A percentile compares a stretch with the other conserved stretches of the same genome.
These are phyloP conservation scores for Phrynosoma blainvillii DNA, from an alignment of 2,113 vertebrate genomes.

Conservation along the genomic window DNA sequence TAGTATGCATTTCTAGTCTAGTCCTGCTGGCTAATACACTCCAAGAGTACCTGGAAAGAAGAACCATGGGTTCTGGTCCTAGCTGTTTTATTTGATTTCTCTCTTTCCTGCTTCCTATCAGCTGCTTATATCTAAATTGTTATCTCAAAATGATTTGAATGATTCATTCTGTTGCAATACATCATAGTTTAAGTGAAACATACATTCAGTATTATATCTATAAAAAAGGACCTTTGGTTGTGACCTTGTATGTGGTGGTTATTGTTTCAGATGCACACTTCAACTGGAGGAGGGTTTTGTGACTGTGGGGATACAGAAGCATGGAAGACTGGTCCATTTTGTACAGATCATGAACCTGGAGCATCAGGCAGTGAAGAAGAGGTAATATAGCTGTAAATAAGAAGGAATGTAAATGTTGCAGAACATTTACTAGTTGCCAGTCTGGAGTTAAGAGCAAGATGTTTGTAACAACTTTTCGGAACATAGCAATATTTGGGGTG, in stretches of 20 bases:
- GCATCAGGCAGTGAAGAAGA: constrained; percentile 81
- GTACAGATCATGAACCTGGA: constrained; percentile 89
- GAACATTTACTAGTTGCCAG: too few relatives aligned
- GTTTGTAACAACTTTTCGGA: background rate
- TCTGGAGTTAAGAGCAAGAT: too few relatives aligned
- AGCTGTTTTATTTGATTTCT: background rate
- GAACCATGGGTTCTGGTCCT: too few relatives aligned
- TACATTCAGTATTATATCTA: background rate
- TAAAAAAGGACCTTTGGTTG: constrained; percentile 21
- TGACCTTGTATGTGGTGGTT: constrained; percentile 24
- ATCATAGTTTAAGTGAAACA: background rate
- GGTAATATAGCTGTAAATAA: constrained; percentile 75
- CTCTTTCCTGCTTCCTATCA: background rate
- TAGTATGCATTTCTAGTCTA: too few relatives aligned
- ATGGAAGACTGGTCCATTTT: constrained; percentile 94
- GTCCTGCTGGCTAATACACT: too few relatives aligned
- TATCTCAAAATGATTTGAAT: background rate
- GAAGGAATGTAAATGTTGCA: constrained; percentile 32
- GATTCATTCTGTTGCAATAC: background rate
- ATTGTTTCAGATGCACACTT: constrained; percentile 91
- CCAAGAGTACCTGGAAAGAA: too few relatives aligned
- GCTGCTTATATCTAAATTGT: too few relatives aligned
- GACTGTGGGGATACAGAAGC: constrained; percentile 97
- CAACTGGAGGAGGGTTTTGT: constrained; percentile 95
- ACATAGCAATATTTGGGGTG: background rate